A percentile compares a stretch with the other conserved stretches of the same genome.
Conservation (phyloP, 2,888 invertebrate genomes). For the Scaptodrosophila latifasciaeformis region DNA sequence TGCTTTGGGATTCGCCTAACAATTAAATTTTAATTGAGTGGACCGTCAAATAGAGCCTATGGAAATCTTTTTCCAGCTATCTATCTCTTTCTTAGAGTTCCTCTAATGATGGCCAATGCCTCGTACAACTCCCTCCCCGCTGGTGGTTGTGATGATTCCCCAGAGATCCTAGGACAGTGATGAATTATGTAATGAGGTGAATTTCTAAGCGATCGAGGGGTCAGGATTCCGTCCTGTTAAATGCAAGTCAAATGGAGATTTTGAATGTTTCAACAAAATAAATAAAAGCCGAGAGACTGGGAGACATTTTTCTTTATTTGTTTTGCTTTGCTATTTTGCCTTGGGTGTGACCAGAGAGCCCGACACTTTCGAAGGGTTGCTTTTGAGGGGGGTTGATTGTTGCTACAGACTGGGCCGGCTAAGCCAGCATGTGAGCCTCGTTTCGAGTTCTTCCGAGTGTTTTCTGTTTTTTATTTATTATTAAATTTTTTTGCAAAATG, state of each 20-base stretch:
- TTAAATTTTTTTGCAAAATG: constrained; percentile 58
- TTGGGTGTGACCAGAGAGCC: too few species aligned
- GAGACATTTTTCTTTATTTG: constrained; percentile 25
- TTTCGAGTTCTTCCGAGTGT: constrained; percentile 34
- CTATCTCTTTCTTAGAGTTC: background rate
- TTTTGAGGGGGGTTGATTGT: constrained; percentile 52
- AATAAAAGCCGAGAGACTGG: constrained; percentile 29
- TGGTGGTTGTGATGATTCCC: constrained; percentile 39
- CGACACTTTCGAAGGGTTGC: constrained; percentile 4
- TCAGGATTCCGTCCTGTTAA: too few species aligned
- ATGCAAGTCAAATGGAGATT: constrained; percentile 35
- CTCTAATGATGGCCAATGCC: background rate
- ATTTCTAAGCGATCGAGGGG: constrained; percentile 37
- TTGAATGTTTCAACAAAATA: constrained; percentile 36
- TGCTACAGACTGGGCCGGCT: too few species aligned
- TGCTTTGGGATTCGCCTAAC: constrained; percentile 28
- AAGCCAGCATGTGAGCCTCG: constrained; percentile 30
- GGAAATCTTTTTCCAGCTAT: background rate
- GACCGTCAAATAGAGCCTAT: constrained; percentile 22
- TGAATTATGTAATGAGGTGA: constrained; percentile 40
- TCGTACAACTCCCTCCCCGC: constrained; percentile 39
- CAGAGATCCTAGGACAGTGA: constrained; percentile 2
- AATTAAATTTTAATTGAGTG: constrained; percentile 67
- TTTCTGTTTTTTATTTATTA: constrained; percentile 45
- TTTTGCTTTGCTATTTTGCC: constrained; percentile 21